These are phyloP conservation scores for Leptopilina myrica DNA, from an alignment of 2,888 invertebrate species.

Conservation along the genomic window DNA sequence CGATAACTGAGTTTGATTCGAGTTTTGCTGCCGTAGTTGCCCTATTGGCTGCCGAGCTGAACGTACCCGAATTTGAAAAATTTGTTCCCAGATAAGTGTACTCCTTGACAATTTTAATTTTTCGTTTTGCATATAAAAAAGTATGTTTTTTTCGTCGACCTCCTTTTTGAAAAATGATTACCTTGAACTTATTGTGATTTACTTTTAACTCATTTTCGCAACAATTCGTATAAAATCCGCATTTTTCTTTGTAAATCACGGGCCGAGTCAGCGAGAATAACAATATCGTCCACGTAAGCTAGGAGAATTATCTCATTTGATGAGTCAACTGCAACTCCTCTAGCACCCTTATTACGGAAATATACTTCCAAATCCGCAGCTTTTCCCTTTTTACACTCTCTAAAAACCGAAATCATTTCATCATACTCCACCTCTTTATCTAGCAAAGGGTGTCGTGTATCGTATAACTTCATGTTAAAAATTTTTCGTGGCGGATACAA, in stretches of 20 bases:
- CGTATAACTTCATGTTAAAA: not conserved
- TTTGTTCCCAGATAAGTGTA: slow-evolving; percentile 47
- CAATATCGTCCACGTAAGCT: not conserved
- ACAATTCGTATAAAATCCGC: not conserved
- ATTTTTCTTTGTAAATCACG: not conserved
- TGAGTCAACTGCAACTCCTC: slow-evolving; percentile 3
- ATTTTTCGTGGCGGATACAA: not conserved
- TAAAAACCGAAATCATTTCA: slow-evolving; percentile 20
- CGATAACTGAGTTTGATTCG: not conserved
- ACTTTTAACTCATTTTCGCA: not conserved
- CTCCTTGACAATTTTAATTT: slow-evolving; percentile 41
- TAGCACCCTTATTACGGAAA: not conserved
- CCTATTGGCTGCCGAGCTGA: slow-evolving; percentile 51
- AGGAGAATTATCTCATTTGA: not conserved
- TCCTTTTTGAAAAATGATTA: not conserved
- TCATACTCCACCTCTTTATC: not conserved
- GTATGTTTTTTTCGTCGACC: not conserved
- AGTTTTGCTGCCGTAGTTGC: not conserved
- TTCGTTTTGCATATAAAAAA: not conserved
- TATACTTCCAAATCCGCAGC: not conserved
- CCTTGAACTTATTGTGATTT: slow-evolving; percentile 1
- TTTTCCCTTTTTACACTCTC: slow-evolving; percentile 22
- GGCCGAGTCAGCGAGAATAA: not conserved
- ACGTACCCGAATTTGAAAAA: slow-evolving; percentile 47
- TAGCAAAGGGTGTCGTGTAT: slow-evolving; percentile 12